Conservation (phyloP, 2,797 vertebrate species). For the Pipistrellus kuhlii region DNA sequence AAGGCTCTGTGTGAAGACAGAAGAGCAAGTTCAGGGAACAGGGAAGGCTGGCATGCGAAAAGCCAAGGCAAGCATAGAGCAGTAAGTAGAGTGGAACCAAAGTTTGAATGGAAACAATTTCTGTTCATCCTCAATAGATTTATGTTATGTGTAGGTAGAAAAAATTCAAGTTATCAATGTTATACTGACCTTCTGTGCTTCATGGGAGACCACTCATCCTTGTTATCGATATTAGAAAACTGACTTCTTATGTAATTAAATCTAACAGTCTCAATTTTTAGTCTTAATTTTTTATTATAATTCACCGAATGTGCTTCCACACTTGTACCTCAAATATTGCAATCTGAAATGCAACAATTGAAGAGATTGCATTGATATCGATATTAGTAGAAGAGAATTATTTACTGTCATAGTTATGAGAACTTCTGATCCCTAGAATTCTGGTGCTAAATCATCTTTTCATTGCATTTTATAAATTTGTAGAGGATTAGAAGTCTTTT, state of each 20-base stretch:
- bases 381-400: conserved; percentile 32
- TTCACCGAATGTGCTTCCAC: neutral
- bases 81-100: neutral
- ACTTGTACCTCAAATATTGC: neutral
- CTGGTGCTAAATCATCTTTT: neutral
- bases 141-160: neutral
- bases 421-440: conserved; percentile 11
- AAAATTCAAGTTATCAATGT: neutral
- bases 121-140: neutral
- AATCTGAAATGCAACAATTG: neutral
- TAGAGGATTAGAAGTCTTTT: conserved; percentile 11
- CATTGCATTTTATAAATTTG: neutral
- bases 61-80: neutral
- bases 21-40: neutral
- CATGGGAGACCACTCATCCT: neutral
- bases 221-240: neutral
- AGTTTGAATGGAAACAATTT: neutral
- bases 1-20: neutral
- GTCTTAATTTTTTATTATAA: conserved; percentile 13
- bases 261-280: neutral
- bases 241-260: neutral
- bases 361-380: neutral
- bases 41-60: neutral
- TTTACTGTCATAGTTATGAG: neutral
- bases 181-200: neutral